Conservation (phyloP, 1,140 invertebrate species). For the Drosophila mayri region DNA sequence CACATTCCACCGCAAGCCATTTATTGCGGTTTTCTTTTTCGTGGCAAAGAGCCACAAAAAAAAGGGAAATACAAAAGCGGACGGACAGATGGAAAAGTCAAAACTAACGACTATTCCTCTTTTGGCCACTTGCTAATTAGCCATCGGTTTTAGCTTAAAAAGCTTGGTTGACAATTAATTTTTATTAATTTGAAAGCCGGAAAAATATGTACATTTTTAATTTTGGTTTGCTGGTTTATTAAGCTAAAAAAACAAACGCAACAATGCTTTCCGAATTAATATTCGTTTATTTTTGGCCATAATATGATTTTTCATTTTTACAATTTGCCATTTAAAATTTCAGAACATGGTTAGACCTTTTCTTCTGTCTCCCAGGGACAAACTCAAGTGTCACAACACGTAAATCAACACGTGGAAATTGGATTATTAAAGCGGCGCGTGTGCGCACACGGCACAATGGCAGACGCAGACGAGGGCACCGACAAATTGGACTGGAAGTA, state of each 20-base stretch:
- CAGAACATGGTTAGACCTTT: too few relatives aligned
- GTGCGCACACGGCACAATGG: slow-evolving; percentile 28
- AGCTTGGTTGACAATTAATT: too few relatives aligned
- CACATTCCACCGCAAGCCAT: slow-evolving; percentile 18
- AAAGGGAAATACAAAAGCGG: neutral
- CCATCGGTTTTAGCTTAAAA: neutral
- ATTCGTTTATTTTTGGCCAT: too few relatives aligned
- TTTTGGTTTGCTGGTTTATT: too few relatives aligned
- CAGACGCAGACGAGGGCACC: slow-evolving; percentile 24
- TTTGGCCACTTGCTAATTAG: slow-evolving; percentile 47
- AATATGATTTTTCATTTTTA: too few relatives aligned
- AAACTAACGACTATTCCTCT: slow-evolving; percentile 35
- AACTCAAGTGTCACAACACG: slow-evolving; percentile 55
- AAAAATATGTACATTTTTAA: too few relatives aligned
- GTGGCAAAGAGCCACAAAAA: slow-evolving; percentile 24
- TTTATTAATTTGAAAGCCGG: too few relatives aligned
- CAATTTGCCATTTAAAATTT: too few relatives aligned
- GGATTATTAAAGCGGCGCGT: slow-evolving; percentile 53
- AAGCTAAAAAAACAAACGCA: too few relatives aligned
- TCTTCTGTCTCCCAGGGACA: neutral
- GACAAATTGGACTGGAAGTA: slow-evolving; percentile 37
- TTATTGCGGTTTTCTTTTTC: slow-evolving; percentile 35
- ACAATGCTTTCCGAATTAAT: too few relatives aligned
- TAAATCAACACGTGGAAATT: slow-evolving; percentile 58
- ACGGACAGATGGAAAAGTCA: slow-evolving; percentile 20